A percentile compares a stretch with the other conserved stretches of the same genome.
Conservation (phyloP, 2,113 vertebrate species). For the Galbula dea region DNA sequence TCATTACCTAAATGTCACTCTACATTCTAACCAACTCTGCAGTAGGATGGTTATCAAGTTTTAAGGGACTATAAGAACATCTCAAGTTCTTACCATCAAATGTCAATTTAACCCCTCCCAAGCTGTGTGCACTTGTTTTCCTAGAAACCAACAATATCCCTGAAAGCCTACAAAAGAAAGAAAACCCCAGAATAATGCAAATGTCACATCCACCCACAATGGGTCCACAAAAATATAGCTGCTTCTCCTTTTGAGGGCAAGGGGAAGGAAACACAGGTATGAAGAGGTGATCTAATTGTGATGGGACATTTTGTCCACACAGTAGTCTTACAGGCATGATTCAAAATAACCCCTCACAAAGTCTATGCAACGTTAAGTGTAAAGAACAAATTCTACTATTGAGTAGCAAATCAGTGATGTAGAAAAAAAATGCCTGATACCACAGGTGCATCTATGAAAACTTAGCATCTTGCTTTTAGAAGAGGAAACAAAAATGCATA, state of each 20-base stretch:
- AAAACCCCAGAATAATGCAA: neutral
- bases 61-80: neutral
- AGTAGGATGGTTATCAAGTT: neutral
- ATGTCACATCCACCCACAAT: fast-evolving
- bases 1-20: neutral
- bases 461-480: neutral
- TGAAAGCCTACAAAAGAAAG: neutral
- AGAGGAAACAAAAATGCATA: constrained; percentile 61
- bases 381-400: neutral
- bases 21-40: neutral
- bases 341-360: neutral
- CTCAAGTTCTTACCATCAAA: neutral
- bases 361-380: neutral
- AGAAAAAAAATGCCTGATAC: neutral
- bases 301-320: neutral
- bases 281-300: neutral
- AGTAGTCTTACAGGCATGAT: neutral
- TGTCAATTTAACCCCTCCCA: neutral
- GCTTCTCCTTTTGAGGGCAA: neutral
- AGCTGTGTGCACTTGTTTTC: neutral
- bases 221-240: neutral
- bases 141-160: neutral
- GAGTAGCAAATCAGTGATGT: neutral
- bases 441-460: neutral
- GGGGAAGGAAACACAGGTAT: neutral